Evolutionary conservation across 1,140 invertebrate genomes (phyloP), one percentile per base, ranked within the genome.

Genomic region (Popillia japonica): DNA sequence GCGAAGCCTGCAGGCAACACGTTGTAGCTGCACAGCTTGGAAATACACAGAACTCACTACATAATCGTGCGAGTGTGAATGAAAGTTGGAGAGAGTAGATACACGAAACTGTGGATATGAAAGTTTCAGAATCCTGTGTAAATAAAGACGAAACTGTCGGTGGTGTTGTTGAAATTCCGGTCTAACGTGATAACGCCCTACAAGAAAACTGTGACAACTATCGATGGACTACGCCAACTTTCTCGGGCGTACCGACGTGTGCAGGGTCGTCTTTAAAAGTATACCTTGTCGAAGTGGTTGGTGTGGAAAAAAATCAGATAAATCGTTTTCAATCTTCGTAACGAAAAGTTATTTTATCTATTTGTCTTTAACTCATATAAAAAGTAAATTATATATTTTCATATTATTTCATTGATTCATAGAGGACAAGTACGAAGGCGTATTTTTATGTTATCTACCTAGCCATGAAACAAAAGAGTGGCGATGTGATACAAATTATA

Each of bases 191-290:
- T 55, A 55, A 55, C 48, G 14, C 48, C 48, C 48, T 55, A 17
- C n/a, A 17, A n/a, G 48, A 55, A 55, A 55, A 55, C 48, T 55
- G 17, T 17, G 48, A 55, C n/a, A 55, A 55, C 48, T 55, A 55
- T 55, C 17, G 48, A 55, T 17, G 14, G 48, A 17, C 14, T 55
- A 17, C 11, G 48, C 17, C 48, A 55, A 55, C 48, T 20, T 55
- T n/a, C 8, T 44, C 8, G 42, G 42, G 14, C 4, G 27, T 34
- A 34, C 27, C 27, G 27, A 34, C 4, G 27, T 34, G 27, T 34
- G 27, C 48, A 55, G 48, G 48, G 4, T 55, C 14, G 48, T 34
- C 27, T 34, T 34, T 4, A 34, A 4, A 1, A 34, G 27, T 34
- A 34, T 2, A 34, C 27, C 4, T 34, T 34, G 4, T n/a, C n/a